Evolutionary conservation across 37 sponge, comb jelly and placozoan genomes (phyloP).

Genomic region (Geodia barretti): DNA sequence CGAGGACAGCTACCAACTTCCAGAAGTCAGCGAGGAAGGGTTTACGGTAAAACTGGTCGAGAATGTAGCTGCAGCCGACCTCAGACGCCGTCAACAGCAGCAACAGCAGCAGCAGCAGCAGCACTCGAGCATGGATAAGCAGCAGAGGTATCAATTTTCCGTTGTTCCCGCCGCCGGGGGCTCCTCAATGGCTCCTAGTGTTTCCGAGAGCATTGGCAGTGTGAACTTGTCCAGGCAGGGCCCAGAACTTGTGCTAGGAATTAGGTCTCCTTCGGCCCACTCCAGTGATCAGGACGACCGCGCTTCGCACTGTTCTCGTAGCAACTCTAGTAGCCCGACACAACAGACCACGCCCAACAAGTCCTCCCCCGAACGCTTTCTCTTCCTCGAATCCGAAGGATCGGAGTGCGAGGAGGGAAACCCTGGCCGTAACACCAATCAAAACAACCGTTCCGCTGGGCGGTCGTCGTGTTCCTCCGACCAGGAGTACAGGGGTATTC

Average conservation of each 20-base stretch:
- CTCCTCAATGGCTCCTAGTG: no score
- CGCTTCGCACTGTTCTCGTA: neutral
- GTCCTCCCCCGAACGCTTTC: constrained; percentile 25
- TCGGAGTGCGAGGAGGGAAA: neutral
- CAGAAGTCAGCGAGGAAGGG: neutral
- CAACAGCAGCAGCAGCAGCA: no score
- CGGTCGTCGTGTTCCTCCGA: neutral
- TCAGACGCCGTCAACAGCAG: no score
- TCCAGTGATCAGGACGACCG: constrained; percentile 10
- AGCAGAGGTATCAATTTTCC: no score
- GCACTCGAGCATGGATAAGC: no score
- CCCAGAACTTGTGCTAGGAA: no score
- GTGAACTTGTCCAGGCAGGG: no score
- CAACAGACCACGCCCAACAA: neutral
- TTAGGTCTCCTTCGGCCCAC: constrained; percentile 7
- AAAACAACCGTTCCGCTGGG: neutral
- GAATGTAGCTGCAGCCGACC: no score
- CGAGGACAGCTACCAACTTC: neutral
- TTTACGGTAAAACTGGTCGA: neutral
- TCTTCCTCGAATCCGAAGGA: neutral
- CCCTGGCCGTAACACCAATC: neutral
- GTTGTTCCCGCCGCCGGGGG: no score
- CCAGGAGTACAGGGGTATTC: neutral
- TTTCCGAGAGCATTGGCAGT: no score
- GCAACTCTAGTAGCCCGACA: neutral